A percentile compares a stretch with the other conserved stretches of the same genome.
Evolutionary conservation across 37 sponge, comb jelly and placozoan species (phyloP).

Genomic region (Bolinopsis microptera): DNA sequence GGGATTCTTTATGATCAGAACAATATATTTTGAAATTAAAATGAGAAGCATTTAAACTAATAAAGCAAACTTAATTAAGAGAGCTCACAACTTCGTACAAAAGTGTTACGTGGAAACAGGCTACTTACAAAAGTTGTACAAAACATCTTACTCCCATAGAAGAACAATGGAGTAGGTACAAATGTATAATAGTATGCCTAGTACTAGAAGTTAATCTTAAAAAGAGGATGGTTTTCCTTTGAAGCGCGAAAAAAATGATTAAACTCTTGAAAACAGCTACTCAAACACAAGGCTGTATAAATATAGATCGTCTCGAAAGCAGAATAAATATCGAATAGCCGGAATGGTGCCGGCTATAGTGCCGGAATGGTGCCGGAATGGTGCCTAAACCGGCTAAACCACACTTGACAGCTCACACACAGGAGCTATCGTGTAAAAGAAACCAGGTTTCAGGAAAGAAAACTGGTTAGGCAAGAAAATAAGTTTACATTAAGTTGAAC

Average conservation of each 20-base stretch:
- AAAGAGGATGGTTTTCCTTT: too few species aligned
- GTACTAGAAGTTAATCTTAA: too few species aligned
- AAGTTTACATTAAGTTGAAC: background rate
- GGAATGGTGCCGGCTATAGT: background rate
- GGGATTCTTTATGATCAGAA: background rate
- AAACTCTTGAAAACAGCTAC: too few species aligned
- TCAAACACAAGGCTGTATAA: too few species aligned
- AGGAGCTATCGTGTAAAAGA: background rate
- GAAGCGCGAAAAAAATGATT: too few species aligned
- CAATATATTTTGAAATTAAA: background rate
- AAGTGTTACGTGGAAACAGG: background rate
- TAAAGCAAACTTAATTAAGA: too few species aligned
- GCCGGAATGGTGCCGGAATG: too few species aligned
- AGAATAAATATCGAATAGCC: background rate
- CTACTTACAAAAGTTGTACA: background rate
- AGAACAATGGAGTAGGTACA: background rate
- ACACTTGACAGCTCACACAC: too few species aligned
- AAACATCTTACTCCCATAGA: background rate
- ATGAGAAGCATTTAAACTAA: background rate
- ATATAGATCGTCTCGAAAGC: background rate
- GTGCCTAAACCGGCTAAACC: too few species aligned
- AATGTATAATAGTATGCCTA: background rate
- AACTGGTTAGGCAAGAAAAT: background rate
- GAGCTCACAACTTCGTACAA: too few species aligned
- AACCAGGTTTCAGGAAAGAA: background rate